These are phyloP conservation scores for Meghimatium bilineatum DNA, from an alignment of 2,888 invertebrate species.

Conservation along the genomic window DNA sequence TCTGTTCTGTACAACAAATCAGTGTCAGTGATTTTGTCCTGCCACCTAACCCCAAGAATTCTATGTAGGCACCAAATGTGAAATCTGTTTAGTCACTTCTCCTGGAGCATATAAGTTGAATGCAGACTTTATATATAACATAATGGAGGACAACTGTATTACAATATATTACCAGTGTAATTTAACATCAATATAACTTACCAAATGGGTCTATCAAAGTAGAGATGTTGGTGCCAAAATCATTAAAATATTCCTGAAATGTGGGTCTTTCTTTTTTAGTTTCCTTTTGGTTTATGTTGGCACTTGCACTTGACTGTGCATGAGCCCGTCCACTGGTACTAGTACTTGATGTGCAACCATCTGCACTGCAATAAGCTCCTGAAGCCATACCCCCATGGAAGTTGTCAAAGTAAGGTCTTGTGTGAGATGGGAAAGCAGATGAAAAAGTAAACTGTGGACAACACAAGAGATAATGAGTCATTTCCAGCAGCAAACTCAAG, in stretches of 20 bases:
- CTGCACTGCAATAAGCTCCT: neutral
- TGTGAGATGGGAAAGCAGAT: neutral
- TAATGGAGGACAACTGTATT: no score
- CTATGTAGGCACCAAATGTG: no score
- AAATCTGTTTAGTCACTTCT: no score
- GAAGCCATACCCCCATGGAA: neutral
- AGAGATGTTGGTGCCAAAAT: constrained; percentile 78
- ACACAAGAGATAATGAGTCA: neutral
- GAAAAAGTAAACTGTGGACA: neutral
- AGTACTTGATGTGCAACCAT: neutral
- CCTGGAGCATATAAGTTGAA: no score
- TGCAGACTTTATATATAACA: no score
- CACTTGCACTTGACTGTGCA: neutral
- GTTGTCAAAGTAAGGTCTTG: neutral
- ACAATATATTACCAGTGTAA: no score
- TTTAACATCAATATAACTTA: constrained; percentile 54
- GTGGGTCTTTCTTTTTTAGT: neutral
- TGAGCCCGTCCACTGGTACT: no score
- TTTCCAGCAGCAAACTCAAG: no score
- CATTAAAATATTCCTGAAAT: neutral
- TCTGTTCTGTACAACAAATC: no score
- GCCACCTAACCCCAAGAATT: no score
- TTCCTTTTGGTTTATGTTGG: neutral
- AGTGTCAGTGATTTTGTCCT: no score
- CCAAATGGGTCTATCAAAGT: constrained; percentile 77